phyloP scores from a whole-genome alignment of 2,797 vertebrate species.

The Mionectes olivaceus region DNA sequence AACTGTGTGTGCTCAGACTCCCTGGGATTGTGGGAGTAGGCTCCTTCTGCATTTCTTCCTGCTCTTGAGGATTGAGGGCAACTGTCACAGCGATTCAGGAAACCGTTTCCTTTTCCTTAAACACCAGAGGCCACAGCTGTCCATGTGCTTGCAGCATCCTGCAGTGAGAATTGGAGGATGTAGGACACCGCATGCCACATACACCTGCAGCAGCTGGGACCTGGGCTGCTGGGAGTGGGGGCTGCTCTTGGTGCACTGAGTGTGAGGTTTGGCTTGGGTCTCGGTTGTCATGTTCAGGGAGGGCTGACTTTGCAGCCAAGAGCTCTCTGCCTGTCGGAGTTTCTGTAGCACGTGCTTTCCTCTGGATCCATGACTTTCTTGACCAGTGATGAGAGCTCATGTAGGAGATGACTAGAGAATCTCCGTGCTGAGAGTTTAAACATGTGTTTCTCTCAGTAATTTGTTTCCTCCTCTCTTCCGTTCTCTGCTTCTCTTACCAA shows the following conservation, averaged over 20 bases:
- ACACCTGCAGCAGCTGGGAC: rapidly evolving
- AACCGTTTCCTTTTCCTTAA: neutral
- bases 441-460: rapidly evolving
- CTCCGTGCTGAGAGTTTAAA: neutral
- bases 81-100: neutral
- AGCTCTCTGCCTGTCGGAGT: neutral
- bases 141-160: neutral
- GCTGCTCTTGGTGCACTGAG: neutral
- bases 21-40: neutral
- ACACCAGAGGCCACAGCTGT: neutral
- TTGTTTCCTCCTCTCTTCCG: neutral
- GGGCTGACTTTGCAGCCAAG: neutral
- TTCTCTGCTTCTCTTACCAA: neutral
- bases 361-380: neutral
- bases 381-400: neutral
- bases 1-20: neutral
- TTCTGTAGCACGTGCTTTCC: neutral
- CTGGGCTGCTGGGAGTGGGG: neutral
- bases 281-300: neutral
- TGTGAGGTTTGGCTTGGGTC: neutral
- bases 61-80: neutral
- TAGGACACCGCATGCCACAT: rapidly evolving
- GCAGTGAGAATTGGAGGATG: rapidly evolving
- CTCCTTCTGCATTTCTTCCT: neutral
- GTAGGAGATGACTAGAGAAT: neutral